Evolutionary conservation across 2,888 invertebrate genomes (phyloP).

Genomic region (Ditula angustiorana): DNA sequence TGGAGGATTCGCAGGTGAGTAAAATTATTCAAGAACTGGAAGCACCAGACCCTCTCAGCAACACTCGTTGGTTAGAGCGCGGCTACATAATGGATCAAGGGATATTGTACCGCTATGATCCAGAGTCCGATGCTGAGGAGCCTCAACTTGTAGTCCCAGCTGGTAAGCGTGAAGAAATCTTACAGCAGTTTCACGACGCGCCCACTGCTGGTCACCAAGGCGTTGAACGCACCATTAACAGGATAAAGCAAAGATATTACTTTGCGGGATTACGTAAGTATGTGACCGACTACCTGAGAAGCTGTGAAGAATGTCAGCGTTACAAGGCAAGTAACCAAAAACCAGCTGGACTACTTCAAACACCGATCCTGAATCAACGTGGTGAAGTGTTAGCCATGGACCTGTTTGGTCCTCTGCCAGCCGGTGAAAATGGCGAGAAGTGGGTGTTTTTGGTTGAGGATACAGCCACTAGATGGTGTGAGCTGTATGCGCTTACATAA

Average conservation of each 20-base stretch:
- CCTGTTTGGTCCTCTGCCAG: constrained; percentile 45
- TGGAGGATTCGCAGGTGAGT: constrained; percentile 22
- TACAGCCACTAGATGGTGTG: constrained; percentile 42
- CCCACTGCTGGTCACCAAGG: constrained; percentile 35
- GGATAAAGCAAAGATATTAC: constrained; percentile 39
- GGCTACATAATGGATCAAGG: constrained; percentile 6
- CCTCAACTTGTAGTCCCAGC: no score
- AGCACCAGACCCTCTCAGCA: not conserved
- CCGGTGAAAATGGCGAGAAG: constrained; percentile 37
- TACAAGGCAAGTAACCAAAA: constrained; percentile 45
- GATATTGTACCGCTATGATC: constrained; percentile 12
- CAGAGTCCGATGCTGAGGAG: constrained; percentile 13
- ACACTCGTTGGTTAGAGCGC: constrained; percentile 6
- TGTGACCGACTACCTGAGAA: constrained; percentile 27
- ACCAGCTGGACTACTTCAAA: constrained; percentile 42
- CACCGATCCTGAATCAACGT: constrained; percentile 38
- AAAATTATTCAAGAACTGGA: constrained; percentile 27
- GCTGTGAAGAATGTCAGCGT: constrained; percentile 25
- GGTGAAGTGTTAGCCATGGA: constrained; percentile 47
- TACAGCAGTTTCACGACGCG: no score
- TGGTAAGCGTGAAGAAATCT: no score
- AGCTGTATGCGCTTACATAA: constrained; percentile 41
- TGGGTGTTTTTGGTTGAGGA: constrained; percentile 45
- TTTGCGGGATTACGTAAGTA: constrained; percentile 42
- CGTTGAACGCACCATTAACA: constrained; percentile 27